phyloP scores from a whole-genome alignment of 1,140 invertebrate species.

The Orussus abietinus region DNA sequence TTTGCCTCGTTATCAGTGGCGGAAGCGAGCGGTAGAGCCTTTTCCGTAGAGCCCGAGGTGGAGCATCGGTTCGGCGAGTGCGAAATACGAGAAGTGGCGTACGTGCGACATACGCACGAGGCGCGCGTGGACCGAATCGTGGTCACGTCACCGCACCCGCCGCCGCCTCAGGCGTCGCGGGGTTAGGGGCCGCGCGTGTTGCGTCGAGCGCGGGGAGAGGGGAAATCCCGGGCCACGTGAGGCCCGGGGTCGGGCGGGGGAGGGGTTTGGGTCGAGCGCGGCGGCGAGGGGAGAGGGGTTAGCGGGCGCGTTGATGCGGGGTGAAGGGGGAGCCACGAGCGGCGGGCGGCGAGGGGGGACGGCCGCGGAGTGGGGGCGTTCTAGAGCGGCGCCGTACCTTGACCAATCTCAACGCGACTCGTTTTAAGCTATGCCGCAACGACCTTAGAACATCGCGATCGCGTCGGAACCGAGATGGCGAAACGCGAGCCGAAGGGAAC shows the following conservation, averaged over 20 bases:
- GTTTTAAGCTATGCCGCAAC: constrained; percentile 49
- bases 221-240: constrained; percentile 4
- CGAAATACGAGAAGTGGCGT: no score
- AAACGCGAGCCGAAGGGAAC: no score
- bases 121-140: constrained; percentile 12
- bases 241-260: constrained; percentile 9
- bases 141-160: no score
- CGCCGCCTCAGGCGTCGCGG: not conserved
- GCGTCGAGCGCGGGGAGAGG: constrained; percentile 7
- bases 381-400: constrained; percentile 49
- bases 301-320: constrained; percentile 18
- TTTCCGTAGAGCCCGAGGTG: no score
- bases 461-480: constrained; percentile 29
- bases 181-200: constrained; percentile 12
- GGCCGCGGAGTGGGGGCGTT: constrained; percentile 30
- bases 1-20: no score
- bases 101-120: constrained; percentile 10
- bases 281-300: constrained; percentile 17
- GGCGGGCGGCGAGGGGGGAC: constrained; percentile 23
- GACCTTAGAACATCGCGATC: constrained; percentile 41
- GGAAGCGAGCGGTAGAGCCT: no score
- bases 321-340: constrained; percentile 14
- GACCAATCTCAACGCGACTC: constrained; percentile 52
- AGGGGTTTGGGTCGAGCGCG: not conserved
- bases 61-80: no score